A percentile compares a stretch with the other conserved stretches of the same genome.
These are phyloP conservation scores for Megaceryle maxima DNA, from an alignment of 2,113 vertebrate genomes.

Conservation along the genomic window DNA sequence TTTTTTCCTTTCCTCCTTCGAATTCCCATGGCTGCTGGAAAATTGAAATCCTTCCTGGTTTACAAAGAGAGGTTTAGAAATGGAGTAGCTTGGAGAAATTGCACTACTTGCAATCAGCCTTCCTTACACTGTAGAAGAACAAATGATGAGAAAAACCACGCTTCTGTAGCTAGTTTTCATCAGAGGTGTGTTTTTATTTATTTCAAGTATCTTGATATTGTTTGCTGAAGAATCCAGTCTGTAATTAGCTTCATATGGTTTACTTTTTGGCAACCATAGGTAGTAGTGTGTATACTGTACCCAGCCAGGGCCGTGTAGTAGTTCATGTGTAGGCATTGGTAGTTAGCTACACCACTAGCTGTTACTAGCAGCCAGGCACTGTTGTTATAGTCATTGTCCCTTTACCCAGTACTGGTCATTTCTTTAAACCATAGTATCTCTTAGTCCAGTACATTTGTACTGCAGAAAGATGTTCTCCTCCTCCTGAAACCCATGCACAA, in stretches of 20 bases:
- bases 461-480: neutral
- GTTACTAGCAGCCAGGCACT: neutral
- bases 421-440: neutral
- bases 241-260: neutral
- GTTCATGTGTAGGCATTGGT: neutral
- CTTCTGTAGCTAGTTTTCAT: neutral
- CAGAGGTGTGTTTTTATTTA: neutral
- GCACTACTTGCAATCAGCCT: neutral
- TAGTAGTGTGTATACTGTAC: neutral
- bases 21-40: neutral
- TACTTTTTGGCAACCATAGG: neutral
- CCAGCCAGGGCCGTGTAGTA: neutral
- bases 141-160: neutral
- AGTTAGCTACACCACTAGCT: neutral
- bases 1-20: neutral
- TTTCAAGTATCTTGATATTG: neutral
- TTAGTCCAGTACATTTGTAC: neutral
- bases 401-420: neutral
- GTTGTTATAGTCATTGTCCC: rapidly evolving
- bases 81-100: neutral
- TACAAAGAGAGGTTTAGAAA: neutral
- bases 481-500: neutral
- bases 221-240: neutral
- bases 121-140: neutral
- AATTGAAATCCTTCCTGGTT: constrained; percentile 8